phyloP scores from a whole-genome alignment of 2,888 invertebrate genomes.

The Busseola fusca region DNA sequence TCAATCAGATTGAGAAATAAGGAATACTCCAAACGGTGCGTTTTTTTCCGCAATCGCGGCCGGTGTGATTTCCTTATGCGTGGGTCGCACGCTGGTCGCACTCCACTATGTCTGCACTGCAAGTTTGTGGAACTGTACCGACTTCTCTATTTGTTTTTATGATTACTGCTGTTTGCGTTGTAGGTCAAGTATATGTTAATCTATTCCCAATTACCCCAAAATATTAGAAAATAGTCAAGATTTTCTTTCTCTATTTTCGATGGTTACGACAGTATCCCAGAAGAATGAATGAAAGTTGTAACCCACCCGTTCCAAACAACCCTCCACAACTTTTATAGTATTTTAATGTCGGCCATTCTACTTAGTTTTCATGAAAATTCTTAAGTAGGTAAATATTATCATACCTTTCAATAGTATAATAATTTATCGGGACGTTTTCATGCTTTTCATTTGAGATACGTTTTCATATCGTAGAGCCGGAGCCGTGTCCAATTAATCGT shows the following conservation, averaged over 20 bases:
- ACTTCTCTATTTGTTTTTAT: background rate
- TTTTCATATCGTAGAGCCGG: constrained; percentile 49
- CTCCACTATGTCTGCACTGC: background rate
- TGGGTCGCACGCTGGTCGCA: background rate
- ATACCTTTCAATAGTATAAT: constrained; percentile 20
- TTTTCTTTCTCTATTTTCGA: background rate
- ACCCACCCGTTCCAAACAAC: background rate
- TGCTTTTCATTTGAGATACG: constrained; percentile 54
- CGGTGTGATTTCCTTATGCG: too few relatives aligned
- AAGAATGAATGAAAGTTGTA: background rate
- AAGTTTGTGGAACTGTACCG: background rate
- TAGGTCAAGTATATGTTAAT: background rate
- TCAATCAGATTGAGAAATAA: constrained; percentile 42
- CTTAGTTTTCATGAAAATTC: constrained; percentile 28
- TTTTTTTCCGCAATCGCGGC: background rate
- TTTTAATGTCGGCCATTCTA: background rate
- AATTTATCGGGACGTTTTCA: constrained; percentile 12
- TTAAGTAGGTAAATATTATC: constrained; percentile 23
- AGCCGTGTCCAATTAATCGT: constrained; percentile 56
- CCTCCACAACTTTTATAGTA: background rate
- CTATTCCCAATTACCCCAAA: background rate
- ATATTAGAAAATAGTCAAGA: background rate
- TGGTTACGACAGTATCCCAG: background rate
- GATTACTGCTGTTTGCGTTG: background rate
- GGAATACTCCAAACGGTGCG: constrained; percentile 24